These are phyloP conservation scores for Ailurus styani DNA, from an alignment of 2,113 vertebrate species.

Conservation along the genomic window DNA sequence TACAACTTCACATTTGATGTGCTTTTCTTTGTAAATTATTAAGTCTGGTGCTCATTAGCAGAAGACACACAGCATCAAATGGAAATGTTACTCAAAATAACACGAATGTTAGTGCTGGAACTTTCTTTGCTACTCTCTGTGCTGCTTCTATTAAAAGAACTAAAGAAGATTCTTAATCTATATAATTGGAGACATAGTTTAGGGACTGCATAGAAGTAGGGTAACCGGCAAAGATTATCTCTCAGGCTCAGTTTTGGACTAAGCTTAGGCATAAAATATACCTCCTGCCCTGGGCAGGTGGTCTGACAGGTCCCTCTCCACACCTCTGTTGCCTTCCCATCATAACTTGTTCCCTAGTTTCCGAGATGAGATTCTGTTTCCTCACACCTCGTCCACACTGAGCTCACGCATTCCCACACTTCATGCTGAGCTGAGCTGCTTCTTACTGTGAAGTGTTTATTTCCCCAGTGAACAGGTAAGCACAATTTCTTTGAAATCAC, in stretches of 20 bases:
- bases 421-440: background rate
- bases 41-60: background rate
- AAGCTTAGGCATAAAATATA: background rate
- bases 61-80: background rate
- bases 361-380: background rate
- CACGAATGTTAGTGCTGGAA: background rate
- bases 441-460: background rate
- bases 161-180: background rate
- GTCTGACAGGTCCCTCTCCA: background rate
- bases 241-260: background rate
- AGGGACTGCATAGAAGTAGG: background rate
- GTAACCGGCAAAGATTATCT: background rate
- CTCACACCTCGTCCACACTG: background rate
- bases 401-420: background rate
- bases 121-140: background rate
- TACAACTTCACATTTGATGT: background rate
- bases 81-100: background rate
- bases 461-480: background rate
- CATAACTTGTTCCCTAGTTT: background rate
- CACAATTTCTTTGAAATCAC: background rate
- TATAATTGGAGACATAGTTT: background rate
- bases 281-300: accelerated
- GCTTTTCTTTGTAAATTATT: background rate
- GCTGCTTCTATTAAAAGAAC: background rate
- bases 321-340: background rate